Percentiles rank a stretch among this genome's conserved stretches.
These are phyloP conservation scores for Camptogramma bilineatum DNA, from an alignment of 2,888 invertebrate genomes.

Conservation along the genomic window DNA sequence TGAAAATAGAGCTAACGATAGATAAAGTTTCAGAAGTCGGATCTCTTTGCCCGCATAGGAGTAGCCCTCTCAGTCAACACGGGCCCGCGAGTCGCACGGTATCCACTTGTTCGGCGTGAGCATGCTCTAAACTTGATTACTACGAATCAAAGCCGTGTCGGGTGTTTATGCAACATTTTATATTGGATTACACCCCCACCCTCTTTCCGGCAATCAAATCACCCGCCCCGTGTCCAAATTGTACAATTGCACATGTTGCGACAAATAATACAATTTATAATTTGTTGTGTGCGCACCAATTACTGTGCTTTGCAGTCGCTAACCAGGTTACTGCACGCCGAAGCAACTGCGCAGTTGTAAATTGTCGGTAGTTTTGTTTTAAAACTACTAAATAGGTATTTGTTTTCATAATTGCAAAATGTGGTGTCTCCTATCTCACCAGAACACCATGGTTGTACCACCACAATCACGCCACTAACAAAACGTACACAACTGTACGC, in stretches of 20 bases:
- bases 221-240: constrained; percentile 25
- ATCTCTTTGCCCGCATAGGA: constrained; percentile 2
- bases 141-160: constrained; percentile 49
- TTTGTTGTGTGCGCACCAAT: constrained; percentile 41
- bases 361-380: background rate
- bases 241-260: constrained; percentile 41
- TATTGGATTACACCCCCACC: constrained; percentile 66
- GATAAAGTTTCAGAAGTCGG: too few relatives aligned
- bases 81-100: background rate
- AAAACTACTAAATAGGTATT: background rate
- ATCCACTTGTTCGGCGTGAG: background rate
- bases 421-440: background rate
- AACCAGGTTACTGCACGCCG: constrained; percentile 27
- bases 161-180: constrained; percentile 65
- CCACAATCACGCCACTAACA: too few relatives aligned
- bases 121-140: constrained; percentile 33
- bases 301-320: constrained; percentile 31
- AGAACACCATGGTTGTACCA: too few relatives aligned
- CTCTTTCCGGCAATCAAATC: constrained; percentile 38
- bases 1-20: too few relatives aligned
- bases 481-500: too few relatives aligned
- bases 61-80: constrained; percentile 13
- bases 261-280: constrained; percentile 43
- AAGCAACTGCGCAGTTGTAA: background rate
- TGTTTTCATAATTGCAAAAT: background rate